Base-by-base conservation (phyloP, 1,140 invertebrate species). In the Sycobia sp. region DNA sequence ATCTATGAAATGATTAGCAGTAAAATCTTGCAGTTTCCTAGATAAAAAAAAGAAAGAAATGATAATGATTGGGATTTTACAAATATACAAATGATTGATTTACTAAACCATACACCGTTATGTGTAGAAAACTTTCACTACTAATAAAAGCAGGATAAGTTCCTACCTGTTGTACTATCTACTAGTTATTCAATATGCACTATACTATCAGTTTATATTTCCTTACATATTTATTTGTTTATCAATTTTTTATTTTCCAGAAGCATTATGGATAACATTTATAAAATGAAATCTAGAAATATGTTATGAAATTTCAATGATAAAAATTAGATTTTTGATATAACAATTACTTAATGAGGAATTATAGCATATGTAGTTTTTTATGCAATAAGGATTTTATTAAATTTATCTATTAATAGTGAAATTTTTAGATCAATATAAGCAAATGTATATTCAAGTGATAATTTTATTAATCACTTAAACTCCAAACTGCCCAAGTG, bases 401-500 rank as follows among this genome's bases (percentile, higher is more conserved):
- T n/a, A n/a, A 3, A 27, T 54, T 54, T 41, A 23, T 20, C 44
- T 44, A 56, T 10, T 32, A 20, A n/a, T 20, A 32, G 16, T 16
- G 18, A 38, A 38, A 38, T 23, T 1, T 7, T n/a, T n/a, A n/a
- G n/a, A n/a, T n/a, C n/a, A n/a, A n/a, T n/a, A n/a, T 20, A 44
- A 43, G 27, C 10, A 56, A 43, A 34, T 44, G 32, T 56, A 13
- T 41, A 44, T 23, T 16, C 4, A 32, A 27, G 23, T 41, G 51
- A 54, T 23, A 8, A 54, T 32, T 50, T 47, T 32, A 27, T 38
- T 23, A 53, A 66, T 67, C 66, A 47, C 49, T 56, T 49, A 60
- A 66, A 63, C 57, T 73, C 65, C 67, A 72, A 72, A 73, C 69
- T 73, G 69, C 71, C 72, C 71, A 73, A 73, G 72, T 73, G 72